A percentile compares a stretch with the other conserved stretches of the same genome.
phyloP scores from a whole-genome alignment of 2,797 vertebrate genomes.

The Acestrorhynchus altus region DNA sequence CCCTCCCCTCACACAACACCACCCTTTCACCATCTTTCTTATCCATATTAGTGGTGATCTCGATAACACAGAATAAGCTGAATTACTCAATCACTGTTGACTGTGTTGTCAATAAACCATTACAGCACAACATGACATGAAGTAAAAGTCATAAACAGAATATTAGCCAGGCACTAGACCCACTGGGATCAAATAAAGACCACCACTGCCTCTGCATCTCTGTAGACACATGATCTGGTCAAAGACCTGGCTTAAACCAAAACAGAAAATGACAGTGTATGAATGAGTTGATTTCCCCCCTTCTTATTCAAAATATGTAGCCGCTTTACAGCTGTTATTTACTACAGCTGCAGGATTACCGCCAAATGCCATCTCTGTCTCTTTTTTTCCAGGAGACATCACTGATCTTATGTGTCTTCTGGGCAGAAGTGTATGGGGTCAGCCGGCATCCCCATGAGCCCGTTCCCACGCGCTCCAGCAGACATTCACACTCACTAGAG shows the following conservation, averaged over 20 bases:
- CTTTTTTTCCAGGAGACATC: slow-evolving; percentile 45
- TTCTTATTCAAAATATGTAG: slow-evolving; percentile 57
- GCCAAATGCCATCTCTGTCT: slow-evolving; percentile 37
- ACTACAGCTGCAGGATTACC: slow-evolving; percentile 66
- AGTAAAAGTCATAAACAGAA: background rate
- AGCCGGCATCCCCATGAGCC: slow-evolving; percentile 18
- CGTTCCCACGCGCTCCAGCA: slow-evolving; percentile 4
- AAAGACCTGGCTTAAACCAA: background rate
- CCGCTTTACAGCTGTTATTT: slow-evolving; percentile 68
- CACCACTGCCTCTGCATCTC: background rate
- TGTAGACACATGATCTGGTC: background rate
- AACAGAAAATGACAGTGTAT: background rate
- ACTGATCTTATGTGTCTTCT: slow-evolving; percentile 22
- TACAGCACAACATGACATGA: background rate
- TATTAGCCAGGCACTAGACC: background rate
- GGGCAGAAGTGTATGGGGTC: background rate
- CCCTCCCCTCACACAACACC: background rate
- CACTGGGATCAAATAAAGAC: background rate
- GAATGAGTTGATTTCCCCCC: slow-evolving; percentile 28
- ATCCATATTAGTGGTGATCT: background rate
- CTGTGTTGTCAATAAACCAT: slow-evolving; percentile 29
- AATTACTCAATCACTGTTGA: slow-evolving; percentile 17
- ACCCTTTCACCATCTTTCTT: slow-evolving; percentile 15
- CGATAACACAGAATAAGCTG: background rate
- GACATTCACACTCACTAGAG: slow-evolving; percentile 3